Base-by-base conservation (phyloP, 2,113 vertebrate genomes). In the Misgurnus anguillicaudatus region DNA sequence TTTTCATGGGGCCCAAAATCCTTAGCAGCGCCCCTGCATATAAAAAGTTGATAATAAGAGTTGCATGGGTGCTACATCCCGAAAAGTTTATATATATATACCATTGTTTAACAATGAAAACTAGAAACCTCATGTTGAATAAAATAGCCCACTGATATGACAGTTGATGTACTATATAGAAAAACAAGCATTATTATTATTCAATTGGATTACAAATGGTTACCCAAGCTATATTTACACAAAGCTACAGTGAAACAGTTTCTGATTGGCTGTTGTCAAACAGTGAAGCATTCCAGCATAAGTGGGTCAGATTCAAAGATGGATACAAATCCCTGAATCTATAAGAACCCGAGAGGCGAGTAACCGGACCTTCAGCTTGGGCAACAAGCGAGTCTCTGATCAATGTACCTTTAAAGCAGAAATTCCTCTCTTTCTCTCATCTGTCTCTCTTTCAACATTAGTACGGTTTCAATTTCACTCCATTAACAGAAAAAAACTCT, bases 391-490 rank as follows among this genome's bases (percentile, higher is more conserved):
- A 42, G 38, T 42, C 69, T 58, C 69, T 72, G 68, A 72, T 55
- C 77, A 71, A 21, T 24, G 19, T 36, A 42, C 53, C 53, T 24
- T 70, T 48, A 21, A 69, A 48, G 42, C 36, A 78, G 66, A 70
- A 64, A 36, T 61, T 58, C 31, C 53, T 77, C 45, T 81, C 73
- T 70, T 19, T 82, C 61, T 65, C 9, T 61, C 24, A 7, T 57
- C 53, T 57, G 17, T 51, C 51, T 60, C 66, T 74, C 63, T 75
- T 21, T 80, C 17, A 72, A 48, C 38, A 31, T 64, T 57, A 72
- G 78, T n/a, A 16, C n/a, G 13, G 71, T 10, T 61, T 14, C 60
- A 38, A 61, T 62, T 74, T 74, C 71, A 74, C 71, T 74, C 71
- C 57, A 61, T 61, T 74, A 61, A 74, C 13, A 62, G 13, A 41